Conservation (phyloP, 1,140 invertebrate species). For the roundworm (Caenorhabditis elegans) region DNA sequence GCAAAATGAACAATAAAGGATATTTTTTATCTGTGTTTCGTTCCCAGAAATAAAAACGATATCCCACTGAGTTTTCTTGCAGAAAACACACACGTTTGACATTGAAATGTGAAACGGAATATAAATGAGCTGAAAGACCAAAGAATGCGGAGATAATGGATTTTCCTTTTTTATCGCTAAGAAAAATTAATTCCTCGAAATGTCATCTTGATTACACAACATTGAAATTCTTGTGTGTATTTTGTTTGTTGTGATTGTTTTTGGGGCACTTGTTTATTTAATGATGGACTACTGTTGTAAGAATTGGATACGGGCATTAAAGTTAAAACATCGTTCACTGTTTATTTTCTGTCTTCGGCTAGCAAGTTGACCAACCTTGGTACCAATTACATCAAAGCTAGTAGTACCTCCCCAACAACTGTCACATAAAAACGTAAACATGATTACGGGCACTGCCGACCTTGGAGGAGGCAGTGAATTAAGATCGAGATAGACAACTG, state of each 20-base stretch:
- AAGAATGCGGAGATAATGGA: not conserved
- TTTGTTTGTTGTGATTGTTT: not conserved
- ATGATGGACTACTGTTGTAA: not conserved
- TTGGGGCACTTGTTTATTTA: not conserved
- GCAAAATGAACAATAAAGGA: not conserved
- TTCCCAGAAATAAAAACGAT: not conserved
- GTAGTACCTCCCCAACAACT: not conserved
- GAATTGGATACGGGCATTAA: not conserved
- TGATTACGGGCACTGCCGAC: conserved; percentile 5
- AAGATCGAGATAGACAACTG: not conserved
- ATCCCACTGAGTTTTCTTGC: not conserved
- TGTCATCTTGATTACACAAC: too few relatives aligned
- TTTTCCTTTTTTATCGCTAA: too few relatives aligned
- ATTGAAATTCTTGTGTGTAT: too few relatives aligned
- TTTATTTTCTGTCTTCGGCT: not conserved
- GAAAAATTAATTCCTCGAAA: too few relatives aligned
- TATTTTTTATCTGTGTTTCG: too few relatives aligned
- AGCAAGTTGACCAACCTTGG: not conserved
- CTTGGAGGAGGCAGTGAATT: not conserved
- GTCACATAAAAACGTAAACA: not conserved
- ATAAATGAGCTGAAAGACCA: not conserved
- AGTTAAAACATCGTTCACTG: conserved; percentile 7
- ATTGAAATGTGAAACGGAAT: not conserved
- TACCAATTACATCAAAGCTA: conserved; percentile 24
- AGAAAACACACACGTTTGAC: not conserved